phyloP scores from a whole-genome alignment of 2,888 invertebrate genomes.

The Electrophaes corylata region DNA sequence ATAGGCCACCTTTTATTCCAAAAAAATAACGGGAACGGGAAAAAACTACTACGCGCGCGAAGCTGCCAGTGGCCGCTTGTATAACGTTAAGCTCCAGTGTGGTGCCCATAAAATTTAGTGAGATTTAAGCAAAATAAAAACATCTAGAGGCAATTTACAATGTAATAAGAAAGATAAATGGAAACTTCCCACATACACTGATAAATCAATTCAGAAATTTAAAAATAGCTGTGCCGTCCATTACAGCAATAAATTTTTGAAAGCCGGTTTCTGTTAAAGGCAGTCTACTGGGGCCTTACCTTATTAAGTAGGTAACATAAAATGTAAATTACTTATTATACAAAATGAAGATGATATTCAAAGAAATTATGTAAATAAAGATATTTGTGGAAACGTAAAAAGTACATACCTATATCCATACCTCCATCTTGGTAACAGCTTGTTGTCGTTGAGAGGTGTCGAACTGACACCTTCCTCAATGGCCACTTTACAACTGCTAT shows the following conservation, averaged over 20 bases:
- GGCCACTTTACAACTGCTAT: constrained; percentile 59
- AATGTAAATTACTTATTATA: too few relatives aligned
- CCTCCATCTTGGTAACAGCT: constrained; percentile 53
- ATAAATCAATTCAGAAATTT: background rate
- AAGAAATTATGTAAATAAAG: too few relatives aligned
- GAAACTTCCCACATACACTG: background rate
- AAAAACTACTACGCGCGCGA: too few relatives aligned
- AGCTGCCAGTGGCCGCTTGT: too few relatives aligned
- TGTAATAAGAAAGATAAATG: too few relatives aligned
- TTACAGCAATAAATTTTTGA: background rate
- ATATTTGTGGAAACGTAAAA: background rate
- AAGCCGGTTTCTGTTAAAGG: background rate
- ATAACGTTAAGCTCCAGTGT: too few relatives aligned
- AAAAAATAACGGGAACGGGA: too few relatives aligned
- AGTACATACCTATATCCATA: constrained; percentile 54
- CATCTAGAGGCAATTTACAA: too few relatives aligned
- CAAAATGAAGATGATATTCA: too few relatives aligned
- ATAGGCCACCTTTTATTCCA: too few relatives aligned
- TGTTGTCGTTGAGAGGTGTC: constrained; percentile 49
- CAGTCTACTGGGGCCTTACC: background rate
- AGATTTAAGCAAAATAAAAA: too few relatives aligned
- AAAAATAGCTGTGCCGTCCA: background rate
- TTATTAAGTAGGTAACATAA: background rate
- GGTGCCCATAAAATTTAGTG: too few relatives aligned
- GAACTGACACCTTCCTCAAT: constrained; percentile 37